Conservation (phyloP, 2,113 vertebrate genomes). For the Danio rerio region GRCz12tu NC_133191.1:4865501-4866000, state of each 20-base stretch:
- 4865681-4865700: too few relatives aligned
- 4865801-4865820: constrained; percentile 57
- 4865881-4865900: constrained; percentile 64
- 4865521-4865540: too few relatives aligned
- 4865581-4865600: too few relatives aligned
- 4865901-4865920: constrained; percentile 52
- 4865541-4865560: too few relatives aligned
- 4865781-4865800: constrained; percentile 72
- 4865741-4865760: constrained; percentile 1
- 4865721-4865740: background rate
- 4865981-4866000: constrained; percentile 37
- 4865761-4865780: constrained; percentile 61
- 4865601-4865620: too few relatives aligned
- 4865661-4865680: too few relatives aligned
- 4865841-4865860: constrained; percentile 71
- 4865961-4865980: constrained; percentile 24
- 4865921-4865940: constrained; percentile 64
- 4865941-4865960: constrained; percentile 33
- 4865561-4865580: too few relatives aligned
- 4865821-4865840: constrained; percentile 73
- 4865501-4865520: too few relatives aligned
- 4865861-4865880: constrained; percentile 81
- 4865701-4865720: too few relatives aligned
- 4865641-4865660: too few relatives aligned
- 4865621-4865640: too few relatives aligned